Conservation (phyloP, 2,888 invertebrate species). For the Chrysolina haemoptera region DNA sequence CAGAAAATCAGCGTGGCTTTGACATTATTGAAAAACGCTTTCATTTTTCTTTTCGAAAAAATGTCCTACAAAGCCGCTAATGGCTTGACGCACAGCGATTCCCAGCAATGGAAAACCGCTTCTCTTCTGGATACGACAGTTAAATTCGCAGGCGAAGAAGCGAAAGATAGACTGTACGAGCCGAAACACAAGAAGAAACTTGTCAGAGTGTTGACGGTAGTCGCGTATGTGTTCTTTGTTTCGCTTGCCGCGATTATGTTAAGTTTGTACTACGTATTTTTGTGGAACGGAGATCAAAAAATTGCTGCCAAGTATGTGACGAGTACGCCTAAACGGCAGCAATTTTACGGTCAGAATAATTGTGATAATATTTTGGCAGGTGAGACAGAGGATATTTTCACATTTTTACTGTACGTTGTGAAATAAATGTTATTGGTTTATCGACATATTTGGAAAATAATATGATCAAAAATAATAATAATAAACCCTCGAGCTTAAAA, state of each 20-base stretch:
- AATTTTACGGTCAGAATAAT: conserved; percentile 48
- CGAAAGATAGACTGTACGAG: conserved; percentile 82
- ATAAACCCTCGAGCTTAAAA: too few relatives aligned
- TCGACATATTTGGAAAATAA: too few relatives aligned
- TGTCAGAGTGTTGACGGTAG: conserved; percentile 91
- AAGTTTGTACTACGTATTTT: conserved; percentile 93
- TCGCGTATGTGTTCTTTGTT: conserved; percentile 94
- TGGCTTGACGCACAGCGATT: conserved; percentile 65
- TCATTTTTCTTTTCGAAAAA: conserved; percentile 48
- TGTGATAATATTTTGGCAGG: conserved; percentile 59
- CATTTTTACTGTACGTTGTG: too few relatives aligned
- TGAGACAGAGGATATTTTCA: conserved; percentile 37
- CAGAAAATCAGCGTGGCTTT: conserved; percentile 56
- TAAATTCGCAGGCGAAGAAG: conserved; percentile 77
- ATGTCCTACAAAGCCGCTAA: conserved; percentile 76
- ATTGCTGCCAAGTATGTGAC: conserved; percentile 53
- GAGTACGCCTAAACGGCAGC: conserved; percentile 37
- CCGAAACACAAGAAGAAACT: conserved; percentile 90
- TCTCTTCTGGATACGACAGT: conserved; percentile 73
- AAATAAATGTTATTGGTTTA: too few relatives aligned
- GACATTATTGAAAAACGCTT: conserved; percentile 48
- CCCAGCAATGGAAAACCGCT: conserved; percentile 59
- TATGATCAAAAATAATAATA: too few relatives aligned
- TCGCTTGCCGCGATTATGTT: conserved; percentile 94
- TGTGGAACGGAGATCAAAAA: conserved; percentile 86